Conservation (phyloP, 64 coral and sea anemone genomes). For the Montipora sp. region DNA sequence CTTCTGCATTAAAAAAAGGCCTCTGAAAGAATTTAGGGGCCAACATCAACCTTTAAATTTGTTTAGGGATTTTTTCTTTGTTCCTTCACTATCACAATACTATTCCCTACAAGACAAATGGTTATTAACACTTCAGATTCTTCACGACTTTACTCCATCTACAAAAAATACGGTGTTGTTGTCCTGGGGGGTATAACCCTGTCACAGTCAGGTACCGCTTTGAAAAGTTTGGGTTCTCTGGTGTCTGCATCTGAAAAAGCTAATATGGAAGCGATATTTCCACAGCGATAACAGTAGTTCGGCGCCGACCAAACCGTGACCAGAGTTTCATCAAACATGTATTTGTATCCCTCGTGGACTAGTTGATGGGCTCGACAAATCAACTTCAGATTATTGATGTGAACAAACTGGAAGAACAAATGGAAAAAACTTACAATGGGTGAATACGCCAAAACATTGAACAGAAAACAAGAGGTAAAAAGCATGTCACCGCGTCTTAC, state of each 20-base stretch:
- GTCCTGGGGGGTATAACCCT: conserved; percentile 95
- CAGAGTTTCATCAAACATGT: conserved; percentile 99
- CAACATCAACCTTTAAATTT: no score
- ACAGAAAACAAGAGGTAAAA: no score
- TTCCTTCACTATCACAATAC: no score
- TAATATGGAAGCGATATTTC: conserved; percentile 97
- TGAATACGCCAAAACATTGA: no score
- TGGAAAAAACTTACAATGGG: not conserved
- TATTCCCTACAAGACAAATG: no score
- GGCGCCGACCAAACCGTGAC: conserved; percentile 99
- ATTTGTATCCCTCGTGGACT: conserved; percentile 98
- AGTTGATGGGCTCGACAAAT: conserved; percentile 96
- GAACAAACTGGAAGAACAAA: conserved; percentile 82
- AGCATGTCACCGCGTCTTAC: no score
- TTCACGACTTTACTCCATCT: no score
- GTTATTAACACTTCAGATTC: no score
- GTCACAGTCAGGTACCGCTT: conserved; percentile 96
- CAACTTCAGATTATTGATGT: conserved; percentile 98
- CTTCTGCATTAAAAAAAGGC: no score
- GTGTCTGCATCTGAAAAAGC: conserved; percentile 95
- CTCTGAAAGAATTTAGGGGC: no score
- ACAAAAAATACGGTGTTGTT: conserved; percentile 85
- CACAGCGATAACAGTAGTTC: conserved; percentile 98
- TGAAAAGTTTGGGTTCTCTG: conserved; percentile 94
- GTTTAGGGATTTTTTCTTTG: no score